phyloP scores from a whole-genome alignment of 2,113 vertebrate species.

The Globicephala melas region DNA sequence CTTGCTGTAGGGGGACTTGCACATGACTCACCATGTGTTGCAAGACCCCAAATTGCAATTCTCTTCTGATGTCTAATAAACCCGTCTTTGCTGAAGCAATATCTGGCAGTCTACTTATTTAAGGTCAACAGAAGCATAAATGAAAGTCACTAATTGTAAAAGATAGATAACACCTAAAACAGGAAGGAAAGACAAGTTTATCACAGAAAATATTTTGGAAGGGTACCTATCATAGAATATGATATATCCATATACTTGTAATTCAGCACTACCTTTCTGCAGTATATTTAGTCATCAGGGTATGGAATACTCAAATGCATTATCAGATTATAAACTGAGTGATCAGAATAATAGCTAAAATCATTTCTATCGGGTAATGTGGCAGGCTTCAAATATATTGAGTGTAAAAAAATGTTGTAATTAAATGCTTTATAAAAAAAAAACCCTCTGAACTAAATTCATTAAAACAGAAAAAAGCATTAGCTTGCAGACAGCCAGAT shows the following conservation, averaged over 20 bases:
- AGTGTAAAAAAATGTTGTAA: background rate
- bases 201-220: background rate
- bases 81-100: background rate
- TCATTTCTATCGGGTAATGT: background rate
- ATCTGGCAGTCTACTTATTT: background rate
- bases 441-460: background rate
- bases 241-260: background rate
- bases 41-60: background rate
- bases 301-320: background rate
- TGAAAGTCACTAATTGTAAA: background rate
- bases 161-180: background rate
- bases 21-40: background rate
- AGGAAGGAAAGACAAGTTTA: background rate
- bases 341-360: background rate
- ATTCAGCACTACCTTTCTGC: background rate
- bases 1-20: background rate
- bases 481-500: background rate
- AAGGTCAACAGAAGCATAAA: background rate
- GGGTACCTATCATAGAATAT: background rate
- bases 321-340: background rate
- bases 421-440: background rate
- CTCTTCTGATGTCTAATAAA: background rate
- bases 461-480: background rate
- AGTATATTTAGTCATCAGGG: background rate
- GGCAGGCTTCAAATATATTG: background rate